Conservation (phyloP, 2,888 invertebrate species). For the Meloe dianella region DNA sequence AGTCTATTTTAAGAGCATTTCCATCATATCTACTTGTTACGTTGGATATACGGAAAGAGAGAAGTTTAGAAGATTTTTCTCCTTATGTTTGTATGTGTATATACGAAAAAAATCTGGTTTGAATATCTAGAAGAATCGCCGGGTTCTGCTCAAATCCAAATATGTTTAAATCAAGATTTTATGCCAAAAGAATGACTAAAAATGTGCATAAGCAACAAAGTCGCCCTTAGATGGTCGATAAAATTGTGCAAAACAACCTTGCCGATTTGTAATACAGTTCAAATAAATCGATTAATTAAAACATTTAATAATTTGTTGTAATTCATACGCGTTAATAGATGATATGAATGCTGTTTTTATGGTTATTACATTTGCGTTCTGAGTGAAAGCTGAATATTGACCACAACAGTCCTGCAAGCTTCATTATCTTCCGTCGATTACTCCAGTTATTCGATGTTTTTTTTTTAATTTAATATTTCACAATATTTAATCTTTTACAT, state of each 20-base stretch:
- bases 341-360: conserved; percentile 7
- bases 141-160: not conserved
- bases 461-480: no score
- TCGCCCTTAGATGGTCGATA: no score
- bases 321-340: not conserved
- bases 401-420: not conserved
- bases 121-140: not conserved
- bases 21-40: not conserved
- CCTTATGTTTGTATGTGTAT: not conserved
- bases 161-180: not conserved
- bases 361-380: not conserved
- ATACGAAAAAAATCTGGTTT: not conserved
- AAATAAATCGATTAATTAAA: not conserved
- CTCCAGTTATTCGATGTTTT: no score
- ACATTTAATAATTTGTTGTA: not conserved
- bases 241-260: no score
- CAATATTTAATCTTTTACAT: no score
- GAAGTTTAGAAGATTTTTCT: not conserved
- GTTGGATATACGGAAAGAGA: not conserved
- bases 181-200: not conserved
- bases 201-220: no score
- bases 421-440: no score
- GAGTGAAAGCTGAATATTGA: not conserved
- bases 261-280: not conserved
- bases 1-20: not conserved